phyloP scores from a whole-genome alignment of 2,113 vertebrate species.

The Prunella fulvescens region DNA sequence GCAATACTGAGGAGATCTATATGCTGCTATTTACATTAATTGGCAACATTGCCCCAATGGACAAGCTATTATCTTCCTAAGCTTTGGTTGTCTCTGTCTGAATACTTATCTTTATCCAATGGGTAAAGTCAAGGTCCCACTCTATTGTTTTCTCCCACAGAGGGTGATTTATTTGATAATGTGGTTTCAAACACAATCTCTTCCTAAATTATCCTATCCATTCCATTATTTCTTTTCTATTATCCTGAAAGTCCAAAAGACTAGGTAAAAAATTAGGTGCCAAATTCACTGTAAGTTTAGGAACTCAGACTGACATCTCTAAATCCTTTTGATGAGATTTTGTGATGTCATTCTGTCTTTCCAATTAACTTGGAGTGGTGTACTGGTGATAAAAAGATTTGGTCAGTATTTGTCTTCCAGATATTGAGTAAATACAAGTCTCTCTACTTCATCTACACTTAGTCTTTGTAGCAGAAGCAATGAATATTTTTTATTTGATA shows the following conservation, averaged over 20 bases:
- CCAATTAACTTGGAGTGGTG: slow-evolving; percentile 31
- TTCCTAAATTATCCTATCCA: slow-evolving; percentile 66
- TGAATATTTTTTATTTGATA: neutral
- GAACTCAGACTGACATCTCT: slow-evolving; percentile 45
- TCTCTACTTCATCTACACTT: slow-evolving; percentile 3
- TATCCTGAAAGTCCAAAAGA: slow-evolving; percentile 38
- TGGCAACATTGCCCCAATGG: slow-evolving; percentile 20
- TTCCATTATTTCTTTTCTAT: slow-evolving; percentile 63
- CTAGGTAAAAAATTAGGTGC: slow-evolving; percentile 51
- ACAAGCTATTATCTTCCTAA: slow-evolving; percentile 64
- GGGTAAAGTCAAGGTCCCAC: slow-evolving; percentile 6
- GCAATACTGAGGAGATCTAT: slow-evolving; percentile 37
- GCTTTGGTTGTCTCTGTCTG: slow-evolving; percentile 32
- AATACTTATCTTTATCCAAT: slow-evolving; percentile 65
- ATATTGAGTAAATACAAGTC: slow-evolving; percentile 26
- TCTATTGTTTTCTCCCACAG: slow-evolving; percentile 51
- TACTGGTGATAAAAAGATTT: slow-evolving; percentile 23
- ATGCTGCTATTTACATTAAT: slow-evolving; percentile 60
- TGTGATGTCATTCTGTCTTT: slow-evolving; percentile 37
- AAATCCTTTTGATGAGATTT: slow-evolving; percentile 54
- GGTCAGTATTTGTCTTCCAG: slow-evolving; percentile 17
- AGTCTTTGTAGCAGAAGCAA: neutral
- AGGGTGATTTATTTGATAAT: slow-evolving; percentile 67
- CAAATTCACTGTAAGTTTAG: slow-evolving; percentile 62
- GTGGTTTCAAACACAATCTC: slow-evolving; percentile 63